phyloP scores from a whole-genome alignment of 2,888 invertebrate species.

The Drosophila meridionalis region DNA sequence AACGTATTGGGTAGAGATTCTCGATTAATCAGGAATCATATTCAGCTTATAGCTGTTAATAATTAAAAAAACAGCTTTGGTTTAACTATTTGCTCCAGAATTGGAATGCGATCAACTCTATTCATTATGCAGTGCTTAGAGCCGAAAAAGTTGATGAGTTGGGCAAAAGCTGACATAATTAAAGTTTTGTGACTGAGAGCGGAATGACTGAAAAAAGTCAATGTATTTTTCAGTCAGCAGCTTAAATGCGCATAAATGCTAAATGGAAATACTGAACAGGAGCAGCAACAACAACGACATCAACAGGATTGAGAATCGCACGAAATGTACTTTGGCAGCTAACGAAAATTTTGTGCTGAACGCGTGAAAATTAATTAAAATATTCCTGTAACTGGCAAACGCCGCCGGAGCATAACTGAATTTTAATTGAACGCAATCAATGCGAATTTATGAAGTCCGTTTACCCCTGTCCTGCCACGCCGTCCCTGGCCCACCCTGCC shows the following conservation, averaged over 20 bases:
- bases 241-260: constrained; percentile 53
- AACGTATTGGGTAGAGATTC: no score
- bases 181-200: constrained; percentile 43
- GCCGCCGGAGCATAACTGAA: constrained; percentile 83
- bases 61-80: no score
- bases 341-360: constrained; percentile 81
- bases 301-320: constrained; percentile 34
- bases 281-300: constrained; percentile 19
- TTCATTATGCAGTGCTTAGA: constrained; percentile 9
- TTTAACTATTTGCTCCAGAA: background rate
- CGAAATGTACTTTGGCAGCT: constrained; percentile 58
- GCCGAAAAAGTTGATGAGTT: constrained; percentile 39
- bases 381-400: constrained; percentile 77
- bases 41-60: no score
- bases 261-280: constrained; percentile 46
- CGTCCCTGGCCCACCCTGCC: background rate
- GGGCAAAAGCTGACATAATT: constrained; percentile 42
- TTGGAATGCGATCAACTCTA: background rate
- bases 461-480: constrained; percentile 4
- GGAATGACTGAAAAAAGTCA: constrained; percentile 39
- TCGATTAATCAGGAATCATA: no score
- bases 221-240: constrained; percentile 39
- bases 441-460: constrained; percentile 82
- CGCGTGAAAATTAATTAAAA: constrained; percentile 85
- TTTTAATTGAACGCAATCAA: constrained; percentile 85